These are phyloP conservation scores for Hylaeus volcanicus DNA, from an alignment of 1,140 invertebrate genomes.

Conservation along the genomic window DNA sequence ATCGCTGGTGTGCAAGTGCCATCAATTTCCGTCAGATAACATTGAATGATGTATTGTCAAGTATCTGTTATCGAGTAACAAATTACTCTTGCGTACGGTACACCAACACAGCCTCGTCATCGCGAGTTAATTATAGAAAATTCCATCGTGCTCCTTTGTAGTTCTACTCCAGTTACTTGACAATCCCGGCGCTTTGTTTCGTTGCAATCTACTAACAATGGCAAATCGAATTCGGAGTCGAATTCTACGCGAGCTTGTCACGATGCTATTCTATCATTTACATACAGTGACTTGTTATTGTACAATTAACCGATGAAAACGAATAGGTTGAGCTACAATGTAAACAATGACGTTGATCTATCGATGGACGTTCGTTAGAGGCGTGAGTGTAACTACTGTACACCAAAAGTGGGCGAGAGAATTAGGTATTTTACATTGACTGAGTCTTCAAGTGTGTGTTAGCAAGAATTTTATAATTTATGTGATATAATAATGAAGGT, in stretches of 20 bases:
- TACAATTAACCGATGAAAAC: background rate
- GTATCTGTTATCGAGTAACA: background rate
- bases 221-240: background rate
- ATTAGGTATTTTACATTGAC: too few relatives aligned
- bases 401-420: too few relatives aligned
- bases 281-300: background rate
- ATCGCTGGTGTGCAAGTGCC: background rate
- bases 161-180: background rate
- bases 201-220: too few relatives aligned
- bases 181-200: too few relatives aligned
- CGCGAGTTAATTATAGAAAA: slow-evolving; percentile 16
- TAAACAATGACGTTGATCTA: background rate
- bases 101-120: background rate
- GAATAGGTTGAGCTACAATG: background rate
- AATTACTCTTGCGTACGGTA: background rate
- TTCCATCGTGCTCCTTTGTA: background rate
- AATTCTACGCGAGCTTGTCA: background rate
- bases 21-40: background rate
- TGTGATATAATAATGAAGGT: too few relatives aligned
- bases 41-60: background rate
- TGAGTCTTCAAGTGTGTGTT: too few relatives aligned
- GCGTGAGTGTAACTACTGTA: too few relatives aligned
- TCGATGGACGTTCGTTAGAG: background rate
- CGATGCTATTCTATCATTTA: background rate
- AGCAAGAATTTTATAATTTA: too few relatives aligned